phyloP scores from a whole-genome alignment of 2,888 invertebrate genomes.

The Lypha dubia region DNA sequence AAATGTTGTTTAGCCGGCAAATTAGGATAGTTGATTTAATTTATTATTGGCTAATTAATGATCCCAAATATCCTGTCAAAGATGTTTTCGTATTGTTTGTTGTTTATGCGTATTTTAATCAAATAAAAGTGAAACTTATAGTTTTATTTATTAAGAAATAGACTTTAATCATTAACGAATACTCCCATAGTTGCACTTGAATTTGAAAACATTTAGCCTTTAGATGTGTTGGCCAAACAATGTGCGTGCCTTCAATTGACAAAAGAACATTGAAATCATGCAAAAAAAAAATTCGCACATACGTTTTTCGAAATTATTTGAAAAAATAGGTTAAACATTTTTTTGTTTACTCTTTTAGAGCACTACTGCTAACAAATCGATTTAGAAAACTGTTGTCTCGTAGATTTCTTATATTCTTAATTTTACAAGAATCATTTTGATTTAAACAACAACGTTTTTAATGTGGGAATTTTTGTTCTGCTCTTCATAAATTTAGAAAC shows the following conservation, averaged over 20 bases:
- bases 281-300: too few relatives aligned
- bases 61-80: constrained; percentile 73
- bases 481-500: background rate
- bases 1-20: constrained; percentile 27
- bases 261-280: too few relatives aligned
- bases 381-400: too few relatives aligned
- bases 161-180: background rate
- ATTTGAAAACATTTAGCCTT: too few relatives aligned
- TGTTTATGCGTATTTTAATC: constrained; percentile 45
- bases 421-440: background rate
- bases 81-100: constrained; percentile 47
- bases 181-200: background rate
- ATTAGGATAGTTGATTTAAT: constrained; percentile 61
- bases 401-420: too few relatives aligned
- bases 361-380: too few relatives aligned
- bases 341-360: too few relatives aligned
- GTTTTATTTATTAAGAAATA: background rate
- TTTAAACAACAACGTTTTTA: background rate
- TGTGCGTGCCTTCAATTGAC: too few relatives aligned
- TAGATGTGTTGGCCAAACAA: too few relatives aligned
- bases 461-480: background rate
- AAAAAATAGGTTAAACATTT: too few relatives aligned
- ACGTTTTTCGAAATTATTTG: too few relatives aligned
- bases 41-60: constrained; percentile 72
- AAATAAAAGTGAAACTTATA: background rate